Conservation (phyloP, 2,113 vertebrate species). For the Sphyrna mokarran region DNA sequence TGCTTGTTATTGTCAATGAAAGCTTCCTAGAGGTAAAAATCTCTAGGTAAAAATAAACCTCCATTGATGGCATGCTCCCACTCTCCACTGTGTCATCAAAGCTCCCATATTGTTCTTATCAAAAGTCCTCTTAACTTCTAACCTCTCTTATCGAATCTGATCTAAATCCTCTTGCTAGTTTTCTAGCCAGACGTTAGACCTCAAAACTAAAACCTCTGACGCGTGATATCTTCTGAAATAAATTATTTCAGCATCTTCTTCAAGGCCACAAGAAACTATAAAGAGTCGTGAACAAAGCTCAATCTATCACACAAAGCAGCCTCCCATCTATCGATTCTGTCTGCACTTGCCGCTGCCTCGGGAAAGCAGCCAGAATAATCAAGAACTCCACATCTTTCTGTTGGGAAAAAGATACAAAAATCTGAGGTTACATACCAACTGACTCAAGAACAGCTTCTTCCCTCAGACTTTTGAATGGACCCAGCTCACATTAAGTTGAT, state of each 20-base stretch:
- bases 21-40: not conserved
- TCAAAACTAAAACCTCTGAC: not conserved
- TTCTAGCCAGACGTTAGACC: not conserved
- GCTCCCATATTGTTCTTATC: not conserved
- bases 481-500: too few relatives aligned
- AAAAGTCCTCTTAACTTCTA: not conserved
- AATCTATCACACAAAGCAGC: too few relatives aligned
- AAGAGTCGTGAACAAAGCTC: too few relatives aligned
- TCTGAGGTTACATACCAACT: too few relatives aligned
- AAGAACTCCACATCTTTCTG: too few relatives aligned
- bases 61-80: not conserved
- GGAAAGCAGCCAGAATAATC: too few relatives aligned
- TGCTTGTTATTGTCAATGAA: not conserved
- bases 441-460: too few relatives aligned
- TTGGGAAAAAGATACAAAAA: too few relatives aligned
- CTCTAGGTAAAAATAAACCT: too few relatives aligned
- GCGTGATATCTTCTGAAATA: not conserved
- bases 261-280: not conserved
- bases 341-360: too few relatives aligned
- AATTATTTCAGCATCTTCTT: not conserved
- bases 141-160: not conserved
- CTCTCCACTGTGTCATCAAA: not conserved
- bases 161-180: not conserved
- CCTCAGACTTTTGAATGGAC: too few relatives aligned
- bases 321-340: too few relatives aligned